phyloP scores from a whole-genome alignment of 2,888 invertebrate genomes.

The Drosophila koepferae region DNA sequence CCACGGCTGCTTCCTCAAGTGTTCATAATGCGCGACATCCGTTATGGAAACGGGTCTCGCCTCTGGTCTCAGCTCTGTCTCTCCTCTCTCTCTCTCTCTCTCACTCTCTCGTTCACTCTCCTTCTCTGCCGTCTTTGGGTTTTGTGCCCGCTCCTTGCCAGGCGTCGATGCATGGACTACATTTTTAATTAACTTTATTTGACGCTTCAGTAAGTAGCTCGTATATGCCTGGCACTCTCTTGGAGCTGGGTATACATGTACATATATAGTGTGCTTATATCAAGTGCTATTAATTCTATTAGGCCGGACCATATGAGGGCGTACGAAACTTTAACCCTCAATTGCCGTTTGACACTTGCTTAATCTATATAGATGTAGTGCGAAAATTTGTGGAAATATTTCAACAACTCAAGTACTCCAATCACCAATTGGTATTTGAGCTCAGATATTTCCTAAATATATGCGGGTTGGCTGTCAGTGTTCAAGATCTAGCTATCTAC shows the following conservation, averaged over 20 bases:
- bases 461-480: neutral
- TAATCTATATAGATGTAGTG: slow-evolving; percentile 5
- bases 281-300: slow-evolving; percentile 66
- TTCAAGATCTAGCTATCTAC: neutral
- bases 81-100: neutral
- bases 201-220: slow-evolving; percentile 80
- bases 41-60: slow-evolving; percentile 48
- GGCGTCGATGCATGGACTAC: slow-evolving; percentile 43
- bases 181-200: slow-evolving; percentile 84
- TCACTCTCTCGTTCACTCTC: neutral
- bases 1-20: slow-evolving; percentile 68
- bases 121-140: neutral
- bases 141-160: slow-evolving; percentile 14
- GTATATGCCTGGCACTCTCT: neutral
- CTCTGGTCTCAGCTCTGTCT: slow-evolving; percentile 1
- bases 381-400: slow-evolving; percentile 9
- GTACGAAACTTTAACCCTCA: slow-evolving; percentile 31
- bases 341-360: slow-evolving; percentile 46
- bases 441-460: slow-evolving; percentile 4
- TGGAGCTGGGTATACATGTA: slow-evolving; percentile 32
- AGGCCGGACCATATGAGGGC: slow-evolving; percentile 45
- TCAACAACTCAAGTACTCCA: slow-evolving; percentile 33
- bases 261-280: slow-evolving; percentile 31
- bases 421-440: slow-evolving; percentile 38
- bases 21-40: slow-evolving; percentile 83